Conservation (phyloP, 2,113 vertebrate genomes). For the Gymnarchus niloticus region DNA sequence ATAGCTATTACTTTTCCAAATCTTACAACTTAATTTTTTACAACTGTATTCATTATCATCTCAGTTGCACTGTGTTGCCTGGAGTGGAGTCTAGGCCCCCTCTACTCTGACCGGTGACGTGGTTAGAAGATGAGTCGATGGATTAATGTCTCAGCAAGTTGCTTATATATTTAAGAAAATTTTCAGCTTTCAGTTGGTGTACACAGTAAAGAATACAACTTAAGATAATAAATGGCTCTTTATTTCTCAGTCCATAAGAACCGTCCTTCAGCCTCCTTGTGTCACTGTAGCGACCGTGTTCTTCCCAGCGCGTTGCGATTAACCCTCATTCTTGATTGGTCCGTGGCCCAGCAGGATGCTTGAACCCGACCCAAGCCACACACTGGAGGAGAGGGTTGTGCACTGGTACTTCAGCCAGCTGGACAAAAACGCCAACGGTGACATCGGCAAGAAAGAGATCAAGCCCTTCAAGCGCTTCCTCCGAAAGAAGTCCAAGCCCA, state of each 20-base stretch:
- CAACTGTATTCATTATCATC: too few relatives aligned
- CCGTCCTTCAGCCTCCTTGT: neutral
- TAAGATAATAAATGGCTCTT: too few relatives aligned
- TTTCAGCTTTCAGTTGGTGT: too few relatives aligned
- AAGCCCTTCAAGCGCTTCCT: conserved; percentile 92
- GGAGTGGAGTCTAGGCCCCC: too few relatives aligned
- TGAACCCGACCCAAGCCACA: conserved; percentile 92
- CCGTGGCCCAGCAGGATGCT: conserved; percentile 65
- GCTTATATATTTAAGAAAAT: too few relatives aligned
- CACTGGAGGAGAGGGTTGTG: conserved; percentile 90
- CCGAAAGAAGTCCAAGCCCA: conserved; percentile 92
- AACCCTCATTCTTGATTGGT: neutral
- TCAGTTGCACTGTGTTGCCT: too few relatives aligned
- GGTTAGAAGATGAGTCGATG: too few relatives aligned
- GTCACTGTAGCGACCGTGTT: neutral
- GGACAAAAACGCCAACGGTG: conserved; percentile 86
- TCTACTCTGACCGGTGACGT: too few relatives aligned
- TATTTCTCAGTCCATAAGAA: neutral
- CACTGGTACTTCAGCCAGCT: conserved; percentile 95
- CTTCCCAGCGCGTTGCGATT: neutral
- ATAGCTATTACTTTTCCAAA: neutral
- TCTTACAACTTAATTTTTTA: neutral
- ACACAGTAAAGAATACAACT: too few relatives aligned
- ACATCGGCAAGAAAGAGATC: conserved; percentile 94
- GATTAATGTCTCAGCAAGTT: too few relatives aligned